These are phyloP conservation scores for Nasonia oneida DNA, from an alignment of 2,888 invertebrate genomes.

Conservation along the genomic window DNA sequence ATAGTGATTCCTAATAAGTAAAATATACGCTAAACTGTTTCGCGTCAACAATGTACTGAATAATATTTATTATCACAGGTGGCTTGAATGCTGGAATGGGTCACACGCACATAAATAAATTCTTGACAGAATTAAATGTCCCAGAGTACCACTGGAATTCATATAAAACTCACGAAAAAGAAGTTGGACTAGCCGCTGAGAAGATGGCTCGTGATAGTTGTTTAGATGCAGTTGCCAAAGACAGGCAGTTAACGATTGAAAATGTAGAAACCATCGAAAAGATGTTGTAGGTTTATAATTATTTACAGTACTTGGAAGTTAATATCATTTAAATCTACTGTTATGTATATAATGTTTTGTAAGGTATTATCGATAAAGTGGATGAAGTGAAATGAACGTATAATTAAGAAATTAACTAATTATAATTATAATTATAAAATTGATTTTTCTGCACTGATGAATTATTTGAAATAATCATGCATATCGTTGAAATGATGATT, in stretches of 20 bases:
- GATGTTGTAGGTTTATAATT: neutral
- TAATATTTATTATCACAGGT: slow-evolving; percentile 14
- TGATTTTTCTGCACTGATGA: neutral
- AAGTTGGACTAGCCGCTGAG: slow-evolving; percentile 25
- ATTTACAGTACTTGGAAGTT: slow-evolving; percentile 1
- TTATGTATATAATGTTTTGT: neutral
- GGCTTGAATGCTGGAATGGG: neutral
- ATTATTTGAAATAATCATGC: neutral
- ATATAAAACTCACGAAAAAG: slow-evolving; percentile 29
- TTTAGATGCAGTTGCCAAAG: slow-evolving; percentile 1
- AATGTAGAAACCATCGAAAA: neutral
- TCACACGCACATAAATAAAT: neutral
- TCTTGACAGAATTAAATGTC: slow-evolving; percentile 2
- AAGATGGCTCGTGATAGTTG: slow-evolving; percentile 15
- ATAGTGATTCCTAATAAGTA: neutral
- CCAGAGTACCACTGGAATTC: slow-evolving; percentile 14
- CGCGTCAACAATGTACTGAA: neutral
- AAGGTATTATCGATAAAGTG: neutral
- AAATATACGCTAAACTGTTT: neutral
- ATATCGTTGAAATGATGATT: neutral
- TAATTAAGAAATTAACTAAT: neutral
- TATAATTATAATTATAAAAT: neutral
- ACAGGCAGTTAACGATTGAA: slow-evolving; percentile 26
- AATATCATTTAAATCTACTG: slow-evolving; percentile 23
- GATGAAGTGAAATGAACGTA: neutral